phyloP scores from a whole-genome alignment of 1,140 invertebrate species.

The Manduca sexta region DNA sequence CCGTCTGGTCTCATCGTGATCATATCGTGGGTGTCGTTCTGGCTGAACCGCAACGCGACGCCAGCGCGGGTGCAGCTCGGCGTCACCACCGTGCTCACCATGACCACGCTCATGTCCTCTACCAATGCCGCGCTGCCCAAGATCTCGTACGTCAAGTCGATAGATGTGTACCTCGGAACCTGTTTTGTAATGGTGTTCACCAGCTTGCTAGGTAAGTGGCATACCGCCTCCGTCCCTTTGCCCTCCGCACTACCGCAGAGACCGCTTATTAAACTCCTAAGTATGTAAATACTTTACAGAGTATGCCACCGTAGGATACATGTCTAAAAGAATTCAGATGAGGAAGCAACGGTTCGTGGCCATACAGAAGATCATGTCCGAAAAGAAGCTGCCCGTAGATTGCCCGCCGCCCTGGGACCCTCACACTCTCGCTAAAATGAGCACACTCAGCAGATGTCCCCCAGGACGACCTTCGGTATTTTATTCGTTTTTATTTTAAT shows the following conservation, averaged over 20 bases:
- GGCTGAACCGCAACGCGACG: slow-evolving; percentile 93
- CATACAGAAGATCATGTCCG: slow-evolving; percentile 92
- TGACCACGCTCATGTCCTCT: slow-evolving; percentile 99
- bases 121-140: slow-evolving; percentile 98
- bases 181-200: slow-evolving; percentile 99
- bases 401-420: slow-evolving; percentile 81
- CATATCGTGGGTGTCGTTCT: slow-evolving; percentile 98
- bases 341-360: slow-evolving; percentile 91
- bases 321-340: slow-evolving; percentile 97
- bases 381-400: slow-evolving; percentile 88
- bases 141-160: slow-evolving; percentile 98
- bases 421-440: slow-evolving; percentile 71
- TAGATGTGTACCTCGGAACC: slow-evolving; percentile 97
- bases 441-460: slow-evolving; percentile 61
- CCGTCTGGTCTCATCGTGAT: slow-evolving; percentile 98
- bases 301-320: slow-evolving; percentile 96
- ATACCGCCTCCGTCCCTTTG: neutral
- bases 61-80: slow-evolving; percentile 96
- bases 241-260: too few relatives aligned
- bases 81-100: slow-evolving; percentile 97
- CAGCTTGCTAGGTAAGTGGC: slow-evolving; percentile 86
- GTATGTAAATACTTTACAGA: slow-evolving; percentile 82
- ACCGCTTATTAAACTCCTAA: too few relatives aligned
- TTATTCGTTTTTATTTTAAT: neutral
- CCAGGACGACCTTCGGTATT: slow-evolving; percentile 61